Conservation (phyloP, 2,797 vertebrate genomes). For the Poeciliopsis turneri region DNA sequence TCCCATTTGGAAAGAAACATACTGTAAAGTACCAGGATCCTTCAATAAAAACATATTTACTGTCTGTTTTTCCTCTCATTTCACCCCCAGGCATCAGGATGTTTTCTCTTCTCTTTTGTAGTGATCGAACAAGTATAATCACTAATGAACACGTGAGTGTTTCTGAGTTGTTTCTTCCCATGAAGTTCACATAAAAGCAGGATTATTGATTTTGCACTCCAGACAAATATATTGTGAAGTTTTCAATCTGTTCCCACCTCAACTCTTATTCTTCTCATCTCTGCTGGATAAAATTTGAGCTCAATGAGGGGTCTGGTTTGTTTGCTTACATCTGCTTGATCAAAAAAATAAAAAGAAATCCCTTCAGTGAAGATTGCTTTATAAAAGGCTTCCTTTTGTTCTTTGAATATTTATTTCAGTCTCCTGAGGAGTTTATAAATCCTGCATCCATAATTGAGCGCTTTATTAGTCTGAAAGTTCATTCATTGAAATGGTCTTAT, state of each 20-base stretch:
- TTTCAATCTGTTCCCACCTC: constrained; percentile 53
- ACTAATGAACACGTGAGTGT: constrained; percentile 67
- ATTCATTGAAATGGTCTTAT: not conserved
- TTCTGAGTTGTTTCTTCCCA: constrained; percentile 63
- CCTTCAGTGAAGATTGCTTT: constrained; percentile 21
- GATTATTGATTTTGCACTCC: constrained; percentile 77
- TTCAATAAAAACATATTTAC: constrained; percentile 40
- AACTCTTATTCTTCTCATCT: constrained; percentile 36
- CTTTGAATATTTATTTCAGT: constrained; percentile 34
- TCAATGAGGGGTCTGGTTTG: constrained; percentile 45
- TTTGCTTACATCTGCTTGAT: constrained; percentile 48
- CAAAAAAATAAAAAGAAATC: constrained; percentile 40
- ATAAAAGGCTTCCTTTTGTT: constrained; percentile 28
- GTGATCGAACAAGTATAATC: constrained; percentile 27
- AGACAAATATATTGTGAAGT: constrained; percentile 70
- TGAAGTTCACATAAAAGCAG: constrained; percentile 75
- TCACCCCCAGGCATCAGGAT: constrained; percentile 59
- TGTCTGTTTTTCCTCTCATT: constrained; percentile 53
- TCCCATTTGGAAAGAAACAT: constrained; percentile 50
- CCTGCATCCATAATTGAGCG: constrained; percentile 22
- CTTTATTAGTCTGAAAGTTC: not conserved
- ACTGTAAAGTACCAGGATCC: constrained; percentile 32
- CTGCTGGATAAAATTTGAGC: constrained; percentile 18
- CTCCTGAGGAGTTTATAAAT: not conserved
- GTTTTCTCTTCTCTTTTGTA: constrained; percentile 45